phyloP scores from a whole-genome alignment of 2,888 invertebrate species.

The Drosophila recens region DNA sequence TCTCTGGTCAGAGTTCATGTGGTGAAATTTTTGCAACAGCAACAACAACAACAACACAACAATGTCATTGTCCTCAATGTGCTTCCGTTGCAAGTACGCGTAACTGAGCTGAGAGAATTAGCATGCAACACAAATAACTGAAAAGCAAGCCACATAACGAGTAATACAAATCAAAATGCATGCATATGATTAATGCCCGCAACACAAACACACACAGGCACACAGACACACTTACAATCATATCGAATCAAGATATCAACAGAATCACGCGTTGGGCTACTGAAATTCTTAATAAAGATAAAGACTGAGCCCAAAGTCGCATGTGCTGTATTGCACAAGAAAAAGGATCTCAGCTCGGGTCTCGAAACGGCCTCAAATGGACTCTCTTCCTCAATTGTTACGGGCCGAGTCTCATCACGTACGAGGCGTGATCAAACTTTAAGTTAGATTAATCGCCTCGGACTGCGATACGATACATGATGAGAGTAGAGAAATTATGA shows the following conservation, averaged over 20 bases:
- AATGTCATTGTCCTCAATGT: slow-evolving; percentile 65
- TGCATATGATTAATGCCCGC: slow-evolving; percentile 61
- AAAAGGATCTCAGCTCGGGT: slow-evolving; percentile 65
- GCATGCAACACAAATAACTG: slow-evolving; percentile 73
- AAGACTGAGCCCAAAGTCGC: slow-evolving; percentile 47
- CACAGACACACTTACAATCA: slow-evolving; percentile 34
- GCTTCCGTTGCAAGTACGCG: slow-evolving; percentile 54
- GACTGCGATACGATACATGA: slow-evolving; percentile 36
- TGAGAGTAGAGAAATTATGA: slow-evolving; percentile 44
- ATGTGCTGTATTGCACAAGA: slow-evolving; percentile 18
- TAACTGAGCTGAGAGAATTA: slow-evolving; percentile 59
- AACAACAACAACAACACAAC: slow-evolving; percentile 22
- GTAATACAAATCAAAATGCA: slow-evolving; percentile 77
- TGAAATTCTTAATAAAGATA: slow-evolving; percentile 84
- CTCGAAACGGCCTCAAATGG: slow-evolving; percentile 25
- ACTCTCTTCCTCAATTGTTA: slow-evolving; percentile 39
- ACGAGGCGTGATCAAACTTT: slow-evolving; percentile 80
- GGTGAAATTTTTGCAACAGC: slow-evolving; percentile 51
- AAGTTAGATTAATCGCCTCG: slow-evolving; percentile 75
- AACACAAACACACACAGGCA: slow-evolving; percentile 32
- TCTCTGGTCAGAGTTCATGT: slow-evolving; percentile 54
- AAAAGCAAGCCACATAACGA: slow-evolving; percentile 70
- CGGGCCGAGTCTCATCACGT: slow-evolving; percentile 69
- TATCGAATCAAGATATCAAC: slow-evolving; percentile 79
- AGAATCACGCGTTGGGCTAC: slow-evolving; percentile 65